Evolutionary conservation across 2,113 vertebrate species (phyloP).

Genomic region (Aptenodytes forsteri): DNA sequence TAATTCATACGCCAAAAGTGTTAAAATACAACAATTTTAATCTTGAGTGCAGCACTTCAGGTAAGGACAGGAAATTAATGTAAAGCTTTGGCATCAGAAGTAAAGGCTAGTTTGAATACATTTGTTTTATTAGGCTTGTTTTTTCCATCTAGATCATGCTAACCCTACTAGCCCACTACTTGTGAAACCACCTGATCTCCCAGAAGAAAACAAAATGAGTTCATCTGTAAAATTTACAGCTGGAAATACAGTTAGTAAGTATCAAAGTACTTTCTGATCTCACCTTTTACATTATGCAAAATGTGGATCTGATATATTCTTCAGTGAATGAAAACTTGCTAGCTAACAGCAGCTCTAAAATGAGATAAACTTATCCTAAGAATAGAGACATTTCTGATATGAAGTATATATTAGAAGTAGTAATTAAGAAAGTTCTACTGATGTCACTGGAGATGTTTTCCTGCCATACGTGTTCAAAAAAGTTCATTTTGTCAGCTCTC

Average conservation of each 20-base stretch:
- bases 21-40: neutral
- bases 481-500: neutral
- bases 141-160: slow-evolving; percentile 82
- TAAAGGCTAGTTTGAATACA: neutral
- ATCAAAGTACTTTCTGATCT: neutral
- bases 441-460: neutral
- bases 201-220: slow-evolving; percentile 90
- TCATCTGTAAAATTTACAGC: slow-evolving; percentile 91
- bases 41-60: neutral
- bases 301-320: neutral
- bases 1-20: neutral
- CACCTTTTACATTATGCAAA: neutral
- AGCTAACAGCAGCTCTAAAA: neutral
- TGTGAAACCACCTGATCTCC: slow-evolving; percentile 88
- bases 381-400: neutral
- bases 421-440: neutral
- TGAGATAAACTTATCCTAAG: neutral
- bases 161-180: slow-evolving; percentile 94
- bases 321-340: neutral
- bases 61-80: neutral
- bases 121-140: neutral
- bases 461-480: neutral
- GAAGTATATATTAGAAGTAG: neutral
- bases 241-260: slow-evolving; percentile 89
- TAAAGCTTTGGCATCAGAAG: neutral